Percentiles rank a stretch among this genome's conserved stretches.
Conservation (phyloP, 2,113 vertebrate genomes). For the Kryptolebias marmoratus region DNA sequence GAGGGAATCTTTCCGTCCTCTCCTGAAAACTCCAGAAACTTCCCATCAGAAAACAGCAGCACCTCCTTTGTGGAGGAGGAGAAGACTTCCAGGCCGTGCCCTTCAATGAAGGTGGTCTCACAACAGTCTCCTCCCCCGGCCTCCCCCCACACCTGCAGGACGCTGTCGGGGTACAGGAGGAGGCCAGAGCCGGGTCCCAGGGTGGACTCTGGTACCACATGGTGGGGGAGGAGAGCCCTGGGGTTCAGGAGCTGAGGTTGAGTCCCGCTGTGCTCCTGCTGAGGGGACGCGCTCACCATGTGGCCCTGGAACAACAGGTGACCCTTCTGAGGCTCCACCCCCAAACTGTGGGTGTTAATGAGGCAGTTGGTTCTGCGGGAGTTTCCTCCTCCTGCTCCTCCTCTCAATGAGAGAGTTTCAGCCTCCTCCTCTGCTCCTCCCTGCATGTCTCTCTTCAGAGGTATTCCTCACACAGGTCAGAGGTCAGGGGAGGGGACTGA, state of each 20-base stretch:
- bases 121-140: constrained; percentile 84
- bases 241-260: constrained; percentile 90
- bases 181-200: constrained; percentile 81
- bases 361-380: constrained; percentile 83
- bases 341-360: constrained; percentile 87
- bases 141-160: constrained; percentile 86
- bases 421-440: constrained; percentile 59
- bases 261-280: constrained; percentile 44
- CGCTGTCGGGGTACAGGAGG: constrained; percentile 87
- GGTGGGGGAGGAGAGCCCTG: constrained; percentile 85
- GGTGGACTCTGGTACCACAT: constrained; percentile 78
- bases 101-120: constrained; percentile 95
- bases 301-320: constrained; percentile 86
- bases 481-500: constrained; percentile 34
- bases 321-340: constrained; percentile 83
- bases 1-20: constrained; percentile 91
- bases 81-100: constrained; percentile 75
- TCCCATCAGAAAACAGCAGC: constrained; percentile 84
- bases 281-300: constrained; percentile 59
- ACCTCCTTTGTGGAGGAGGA: constrained; percentile 83
- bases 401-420: constrained; percentile 42
- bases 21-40: constrained; percentile 85
- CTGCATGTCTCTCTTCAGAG: constrained; percentile 67
- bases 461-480: constrained; percentile 43
- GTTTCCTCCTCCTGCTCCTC: constrained; percentile 33